These are phyloP conservation scores for Netelia melanura DNA, from an alignment of 2,888 invertebrate species.

Conservation along the genomic window DNA sequence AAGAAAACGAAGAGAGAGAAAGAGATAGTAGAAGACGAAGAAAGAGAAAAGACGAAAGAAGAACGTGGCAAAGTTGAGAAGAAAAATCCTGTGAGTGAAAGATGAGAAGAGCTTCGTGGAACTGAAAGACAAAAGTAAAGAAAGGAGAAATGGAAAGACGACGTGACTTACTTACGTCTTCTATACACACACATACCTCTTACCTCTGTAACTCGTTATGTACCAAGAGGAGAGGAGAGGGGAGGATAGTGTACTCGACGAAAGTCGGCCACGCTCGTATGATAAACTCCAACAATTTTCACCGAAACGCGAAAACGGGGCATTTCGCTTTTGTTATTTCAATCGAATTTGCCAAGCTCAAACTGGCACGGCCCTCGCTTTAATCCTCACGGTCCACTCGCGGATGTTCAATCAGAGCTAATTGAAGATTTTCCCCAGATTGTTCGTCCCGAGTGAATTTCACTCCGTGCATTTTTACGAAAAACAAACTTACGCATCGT, in stretches of 20 bases:
- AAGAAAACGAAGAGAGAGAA: slow-evolving; percentile 4
- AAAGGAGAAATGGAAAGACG: slow-evolving; percentile 49
- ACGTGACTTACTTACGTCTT: slow-evolving; percentile 35
- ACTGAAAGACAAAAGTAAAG: slow-evolving; percentile 57
- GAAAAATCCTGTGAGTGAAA: slow-evolving; percentile 49
- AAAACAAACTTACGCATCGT: no score
- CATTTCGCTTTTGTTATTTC: slow-evolving; percentile 32
- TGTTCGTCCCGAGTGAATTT: background rate
- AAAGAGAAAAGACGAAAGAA: slow-evolving; percentile 10
- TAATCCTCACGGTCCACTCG: background rate
- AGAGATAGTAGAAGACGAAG: slow-evolving; percentile 15
- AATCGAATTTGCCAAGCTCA: slow-evolving; percentile 34
- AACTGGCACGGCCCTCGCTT: slow-evolving; percentile 1
- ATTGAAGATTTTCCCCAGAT: slow-evolving; percentile 46
- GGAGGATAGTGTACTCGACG: background rate
- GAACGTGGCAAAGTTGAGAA: slow-evolving; percentile 40
- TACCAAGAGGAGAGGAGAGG: slow-evolving; percentile 19
- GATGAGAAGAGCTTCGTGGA: slow-evolving; percentile 30
- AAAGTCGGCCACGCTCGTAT: slow-evolving; percentile 47
- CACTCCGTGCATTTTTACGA: no score
- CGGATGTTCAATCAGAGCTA: slow-evolving; percentile 45
- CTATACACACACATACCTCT: background rate
- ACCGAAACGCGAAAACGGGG: slow-evolving; percentile 1
- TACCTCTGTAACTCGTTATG: slow-evolving; percentile 24
- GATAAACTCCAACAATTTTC: slow-evolving; percentile 46